Evolutionary conservation across 2,113 vertebrate species (phyloP), one percentile per base, ranked within the genome.

Genomic region (Alectura lathami): DNA sequence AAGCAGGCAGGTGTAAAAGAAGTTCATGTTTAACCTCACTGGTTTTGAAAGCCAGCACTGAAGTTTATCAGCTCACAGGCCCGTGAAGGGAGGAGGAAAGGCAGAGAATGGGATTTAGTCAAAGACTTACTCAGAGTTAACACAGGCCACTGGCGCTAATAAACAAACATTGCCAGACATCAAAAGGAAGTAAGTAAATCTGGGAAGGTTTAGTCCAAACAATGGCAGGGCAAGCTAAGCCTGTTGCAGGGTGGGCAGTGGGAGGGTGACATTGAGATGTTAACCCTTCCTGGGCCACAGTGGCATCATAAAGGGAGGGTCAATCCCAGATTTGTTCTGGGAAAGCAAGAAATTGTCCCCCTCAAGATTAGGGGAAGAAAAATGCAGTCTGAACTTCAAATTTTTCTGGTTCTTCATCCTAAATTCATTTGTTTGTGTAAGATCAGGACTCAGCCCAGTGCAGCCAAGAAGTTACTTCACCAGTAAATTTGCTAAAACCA

Each of bases 131-230:
- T 95, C 89, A 96, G 94, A 96, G 94, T 91, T 91, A 97, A 96
- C 94, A 96, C 95, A 96, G 96, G 89, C 95, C 95, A 88, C 97
- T 97, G 97, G 97, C 97, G 96, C 97, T 98, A 85, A 97, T 97
- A 97, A 97, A 98, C 97, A 97, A 97, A 98, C 97, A 98, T 93
- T 94, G 94, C 90, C 96, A 97, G 95, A 98, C 97, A 94, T 98
- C 97, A 98, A 98, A 98, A 97, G 97, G 96, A 96, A 97, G 91
- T 91, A 95, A 97, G 97, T 95, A 96, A 97, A 97, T 97, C 96
- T 94, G 84, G 95, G 91, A 95, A 97, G 95, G 95, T 93, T 94
- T 87, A 95, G 95, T 94, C 93, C 97, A 97, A 97, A 98, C 97
- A 98, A 98, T 97, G 97, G 95, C 85, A 93, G 86, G 95, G 94